phyloP scores from a whole-genome alignment of 2,113 vertebrate species.

The Anhinga anhinga region DNA sequence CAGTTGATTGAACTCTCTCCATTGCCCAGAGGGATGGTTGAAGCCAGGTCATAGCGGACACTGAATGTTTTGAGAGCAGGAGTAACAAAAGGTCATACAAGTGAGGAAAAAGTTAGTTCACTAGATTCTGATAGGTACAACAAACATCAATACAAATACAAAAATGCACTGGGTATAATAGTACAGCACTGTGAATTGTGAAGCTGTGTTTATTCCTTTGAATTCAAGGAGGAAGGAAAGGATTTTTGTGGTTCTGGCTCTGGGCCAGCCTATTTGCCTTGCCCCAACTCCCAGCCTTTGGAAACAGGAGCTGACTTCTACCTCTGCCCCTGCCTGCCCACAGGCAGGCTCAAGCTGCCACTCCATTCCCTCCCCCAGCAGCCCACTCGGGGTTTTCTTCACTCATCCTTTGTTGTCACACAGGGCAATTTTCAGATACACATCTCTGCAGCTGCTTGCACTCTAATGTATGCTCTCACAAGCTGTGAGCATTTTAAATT shows the following conservation, averaged over 20 bases:
- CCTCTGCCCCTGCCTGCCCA: background rate
- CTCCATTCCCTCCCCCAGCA: background rate
- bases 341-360: background rate
- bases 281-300: background rate
- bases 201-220: constrained; percentile 36
- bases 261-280: background rate
- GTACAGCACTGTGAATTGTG: background rate
- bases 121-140: background rate
- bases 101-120: background rate
- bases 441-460: background rate
- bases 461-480: background rate
- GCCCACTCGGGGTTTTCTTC: background rate
- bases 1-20: background rate
- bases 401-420: background rate
- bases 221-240: constrained; percentile 54
- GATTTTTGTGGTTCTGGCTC: background rate
- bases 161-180: background rate
- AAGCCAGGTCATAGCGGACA: background rate
- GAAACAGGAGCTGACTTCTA: background rate
- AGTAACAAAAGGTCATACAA: background rate
- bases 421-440: background rate
- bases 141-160: background rate
- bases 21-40: background rate
- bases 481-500: background rate
- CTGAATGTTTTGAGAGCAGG: background rate